Evolutionary conservation across 2,888 invertebrate genomes (phyloP).

Genomic region (Eurytoma californica): DNA sequence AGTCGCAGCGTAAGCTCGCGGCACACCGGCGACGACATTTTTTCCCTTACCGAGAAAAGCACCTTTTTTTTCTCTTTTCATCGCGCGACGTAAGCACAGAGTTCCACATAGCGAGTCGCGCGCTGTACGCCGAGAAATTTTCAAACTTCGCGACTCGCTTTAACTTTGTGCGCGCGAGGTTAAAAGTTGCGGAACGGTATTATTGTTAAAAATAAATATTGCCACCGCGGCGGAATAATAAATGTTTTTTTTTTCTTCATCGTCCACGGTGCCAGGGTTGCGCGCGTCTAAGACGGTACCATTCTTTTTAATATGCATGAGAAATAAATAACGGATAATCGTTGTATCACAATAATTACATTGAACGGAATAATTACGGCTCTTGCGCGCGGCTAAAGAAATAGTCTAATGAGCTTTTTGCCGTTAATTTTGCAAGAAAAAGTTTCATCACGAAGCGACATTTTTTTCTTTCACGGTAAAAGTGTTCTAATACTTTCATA

Average conservation of each 20-base stretch:
- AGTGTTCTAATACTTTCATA: not conserved
- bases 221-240: not conserved
- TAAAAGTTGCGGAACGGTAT: not conserved
- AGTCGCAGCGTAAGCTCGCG: slow-evolving; percentile 38
- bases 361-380: slow-evolving; percentile 25
- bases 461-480: slow-evolving; percentile 3
- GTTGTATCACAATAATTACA: slow-evolving; percentile 27
- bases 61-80: not conserved
- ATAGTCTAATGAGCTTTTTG: slow-evolving; percentile 26
- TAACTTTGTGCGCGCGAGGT: not conserved
- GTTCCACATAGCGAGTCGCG: too few relatives aligned
- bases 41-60: slow-evolving; percentile 21
- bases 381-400: slow-evolving; percentile 14
- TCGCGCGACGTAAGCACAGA: not conserved
- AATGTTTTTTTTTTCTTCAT: not conserved
- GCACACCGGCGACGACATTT: not conserved
- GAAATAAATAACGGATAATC: slow-evolving; percentile 4
- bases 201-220: not conserved
- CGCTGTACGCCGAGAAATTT: not conserved
- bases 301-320: not conserved
- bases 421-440: slow-evolving; percentile 2
- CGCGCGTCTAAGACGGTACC: not conserved
- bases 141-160: not conserved
- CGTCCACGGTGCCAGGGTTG: not conserved
- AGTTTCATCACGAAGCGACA: slow-evolving; percentile 23